Evolutionary conservation across 2,113 vertebrate genomes (phyloP), one percentile per base, ranked within the genome.

Genomic region (Oryzias celebensis): DNA sequence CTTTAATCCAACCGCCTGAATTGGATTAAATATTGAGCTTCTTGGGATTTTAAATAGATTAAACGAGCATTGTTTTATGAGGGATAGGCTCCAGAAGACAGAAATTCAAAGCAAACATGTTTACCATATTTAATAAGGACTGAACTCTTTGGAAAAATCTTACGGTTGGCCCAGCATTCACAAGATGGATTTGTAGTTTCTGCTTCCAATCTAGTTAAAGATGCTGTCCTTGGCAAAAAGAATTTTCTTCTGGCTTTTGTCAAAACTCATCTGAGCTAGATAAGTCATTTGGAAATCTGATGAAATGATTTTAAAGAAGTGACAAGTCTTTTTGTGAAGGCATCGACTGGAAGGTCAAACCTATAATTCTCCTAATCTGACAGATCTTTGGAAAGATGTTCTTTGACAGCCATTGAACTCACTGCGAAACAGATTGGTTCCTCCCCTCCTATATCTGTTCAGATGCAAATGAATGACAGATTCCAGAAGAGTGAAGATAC

Each of bases 181-280:
- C n/a, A 65, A 73, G 76, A 87, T 65, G 54, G 48, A 83, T 80
- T 54, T 24, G 46, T 65, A 31, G 52, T 54, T 44, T 75, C 18
- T 75, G 52, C 58, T 58, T 58, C 65, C 71, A 50, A 75, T 72
- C 36, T 57, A 69, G 76, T 87, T 70, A 70, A 76, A 77, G 41
- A 36, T 24, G 10, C 31, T 2, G 70, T 75, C 71, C 71, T 60
- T 58, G 44, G 50, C 17, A 24, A 45, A 61, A 43, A 20, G 26
- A 51, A 43, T 51, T 14, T 26, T 62, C 44, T 14, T 52, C 5
- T 8, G 14, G 58, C 26, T 8, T 0, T 20, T 54, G 62, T 78
- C 46, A 69, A 54, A 67, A 60, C 17, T 48, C 5, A 68, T 46
- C 36, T 76, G 63, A 60, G 47, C 1, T n/a, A 28, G 47, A 68